A percentile compares a stretch with the other conserved stretches of the same genome.
phyloP scores from a whole-genome alignment of 2,113 vertebrate genomes.

The Psilopsiagon aurifrons region DNA sequence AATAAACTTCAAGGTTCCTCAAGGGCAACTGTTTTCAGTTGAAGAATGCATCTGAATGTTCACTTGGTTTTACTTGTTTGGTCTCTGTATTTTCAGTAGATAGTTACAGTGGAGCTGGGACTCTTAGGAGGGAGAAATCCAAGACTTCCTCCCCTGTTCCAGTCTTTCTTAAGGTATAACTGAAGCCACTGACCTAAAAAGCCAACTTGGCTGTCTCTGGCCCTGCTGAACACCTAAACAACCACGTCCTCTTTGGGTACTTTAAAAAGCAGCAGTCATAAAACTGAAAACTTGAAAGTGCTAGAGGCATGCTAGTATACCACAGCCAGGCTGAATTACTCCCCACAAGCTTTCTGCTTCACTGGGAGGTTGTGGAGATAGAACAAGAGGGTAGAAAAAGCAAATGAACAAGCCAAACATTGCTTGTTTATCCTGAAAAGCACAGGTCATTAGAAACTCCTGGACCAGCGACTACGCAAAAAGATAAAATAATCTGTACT shows the following conservation, averaged over 20 bases:
- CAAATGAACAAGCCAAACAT: neutral
- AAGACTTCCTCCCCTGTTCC: neutral
- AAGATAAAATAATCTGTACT: neutral
- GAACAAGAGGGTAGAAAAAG: neutral
- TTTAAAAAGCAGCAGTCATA: neutral
- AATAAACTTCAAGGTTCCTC: neutral
- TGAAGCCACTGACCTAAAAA: neutral
- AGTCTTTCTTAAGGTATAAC: neutral
- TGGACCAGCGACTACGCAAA: neutral
- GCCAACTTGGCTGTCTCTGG: neutral
- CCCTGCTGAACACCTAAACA: neutral
- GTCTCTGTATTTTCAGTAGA: neutral
- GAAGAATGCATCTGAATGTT: neutral
- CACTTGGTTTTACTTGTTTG: neutral
- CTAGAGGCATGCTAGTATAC: neutral
- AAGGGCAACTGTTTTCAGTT: neutral
- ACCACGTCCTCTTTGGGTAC: neutral
- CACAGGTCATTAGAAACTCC: neutral
- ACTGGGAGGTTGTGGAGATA: neutral
- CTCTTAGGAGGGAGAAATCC: neutral
- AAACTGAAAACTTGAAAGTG: neutral
- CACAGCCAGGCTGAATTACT: neutral
- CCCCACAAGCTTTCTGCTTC: neutral
- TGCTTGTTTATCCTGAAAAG: neutral
- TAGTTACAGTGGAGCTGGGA: neutral